phyloP scores from a whole-genome alignment of 2,888 invertebrate genomes.

The Empis livida region DNA sequence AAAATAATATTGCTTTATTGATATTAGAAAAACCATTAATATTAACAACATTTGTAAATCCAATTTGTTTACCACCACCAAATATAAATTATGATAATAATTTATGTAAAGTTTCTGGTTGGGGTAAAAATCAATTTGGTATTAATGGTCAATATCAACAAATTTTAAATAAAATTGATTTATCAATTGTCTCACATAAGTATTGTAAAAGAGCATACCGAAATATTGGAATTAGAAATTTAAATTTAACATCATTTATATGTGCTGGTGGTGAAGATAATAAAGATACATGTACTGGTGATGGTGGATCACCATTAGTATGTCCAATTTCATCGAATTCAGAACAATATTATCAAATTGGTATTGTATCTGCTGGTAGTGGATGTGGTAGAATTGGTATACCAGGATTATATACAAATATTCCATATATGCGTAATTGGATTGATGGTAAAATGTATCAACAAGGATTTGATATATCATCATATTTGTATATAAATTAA shows the following conservation, averaged over 20 bases:
- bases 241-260: slow-evolving; percentile 52
- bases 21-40: slow-evolving; percentile 45
- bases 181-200: slow-evolving; percentile 48
- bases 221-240: slow-evolving; percentile 52
- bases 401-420: slow-evolving; percentile 47
- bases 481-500: not conserved
- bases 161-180: slow-evolving; percentile 51
- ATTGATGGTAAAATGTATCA: slow-evolving; percentile 41
- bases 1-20: slow-evolving; percentile 57
- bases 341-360: slow-evolving; percentile 22
- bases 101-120: slow-evolving; percentile 2
- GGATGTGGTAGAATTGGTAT: slow-evolving; percentile 44
- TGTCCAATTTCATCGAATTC: slow-evolving; percentile 38
- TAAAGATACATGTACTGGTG: slow-evolving; percentile 37
- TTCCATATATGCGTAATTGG: slow-evolving; percentile 48
- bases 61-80: slow-evolving; percentile 46
- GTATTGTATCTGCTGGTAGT: slow-evolving; percentile 49
- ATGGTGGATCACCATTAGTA: slow-evolving; percentile 67
- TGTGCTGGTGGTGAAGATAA: slow-evolving; percentile 64
- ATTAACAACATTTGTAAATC: slow-evolving; percentile 48
- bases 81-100: slow-evolving; percentile 29
- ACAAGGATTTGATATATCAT: slow-evolving; percentile 3
- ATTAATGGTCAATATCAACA: slow-evolving; percentile 41
- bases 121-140: slow-evolving; percentile 17
- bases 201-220: slow-evolving; percentile 32